Evolutionary conservation across 2,888 invertebrate species (phyloP), one percentile per base, ranked within the genome.

Genomic region (Steinernema carpocapsae): DNA sequence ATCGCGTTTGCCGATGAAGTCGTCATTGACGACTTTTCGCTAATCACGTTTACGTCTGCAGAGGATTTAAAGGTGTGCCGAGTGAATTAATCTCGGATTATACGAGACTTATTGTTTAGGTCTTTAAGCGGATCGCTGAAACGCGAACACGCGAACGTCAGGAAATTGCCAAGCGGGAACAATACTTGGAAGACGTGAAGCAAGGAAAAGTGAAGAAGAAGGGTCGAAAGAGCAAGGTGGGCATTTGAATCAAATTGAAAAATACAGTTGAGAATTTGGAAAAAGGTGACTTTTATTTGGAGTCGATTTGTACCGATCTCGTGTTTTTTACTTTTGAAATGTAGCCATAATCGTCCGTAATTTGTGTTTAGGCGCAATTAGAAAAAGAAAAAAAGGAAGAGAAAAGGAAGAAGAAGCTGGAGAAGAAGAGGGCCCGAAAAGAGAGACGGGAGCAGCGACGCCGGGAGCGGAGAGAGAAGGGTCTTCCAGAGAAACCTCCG

Each of bases 391-490:
- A 70, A 71, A 73, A 77, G 22, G 72, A 73, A 37, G 48, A 56
- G 52, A 56, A 73, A 29, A 26, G 52, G 43, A 19, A 24, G 73
- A 75, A 43, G 52, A 48, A 72, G 37, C 24, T 42, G 42, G 48
- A 52, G 52, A 56, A 32, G 59, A 74, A 74, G 74, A 78, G 73
- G 70, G 71, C 70, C 64, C 56, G 51, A 52, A 72, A 64, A 48
- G 46, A 19, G 22, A 52, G 72, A 42, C 24, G 72, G 12, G 64
- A 72, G 72, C 26, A 56, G 72, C 51, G 45, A 32, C 32, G 74
- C 29, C 56, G 32, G 70, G 43, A 26, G 42, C 42, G 72, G 26
- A 22, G 74, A 0, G 48, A 64, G 51, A 26, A 56, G 46, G 71
- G 59, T 42, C 64, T 64, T 64, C 64, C 64, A 45, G 71, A 72